A percentile compares a stretch with the other conserved stretches of the same genome.
These are phyloP conservation scores for Micromesistius poutassou DNA, from an alignment of 2,797 vertebrate species.

Conservation along the genomic window DNA sequence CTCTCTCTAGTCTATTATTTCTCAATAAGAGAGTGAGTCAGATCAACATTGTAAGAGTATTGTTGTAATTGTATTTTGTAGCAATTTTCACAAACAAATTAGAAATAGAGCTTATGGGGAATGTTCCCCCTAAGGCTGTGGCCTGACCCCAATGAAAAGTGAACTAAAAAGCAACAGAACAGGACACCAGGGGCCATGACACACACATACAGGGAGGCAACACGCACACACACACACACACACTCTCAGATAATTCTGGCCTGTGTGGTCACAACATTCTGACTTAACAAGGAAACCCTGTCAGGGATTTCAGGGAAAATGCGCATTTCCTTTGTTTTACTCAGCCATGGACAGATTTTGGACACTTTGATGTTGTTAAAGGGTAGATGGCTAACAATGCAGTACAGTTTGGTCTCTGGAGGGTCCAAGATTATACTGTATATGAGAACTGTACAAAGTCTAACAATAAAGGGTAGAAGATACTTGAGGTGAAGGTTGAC, in stretches of 20 bases:
- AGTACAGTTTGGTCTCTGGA: not conserved
- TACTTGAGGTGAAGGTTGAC: not conserved
- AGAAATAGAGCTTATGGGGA: not conserved
- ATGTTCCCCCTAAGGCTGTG: not conserved
- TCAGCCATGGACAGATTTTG: not conserved
- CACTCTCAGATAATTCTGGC: not conserved
- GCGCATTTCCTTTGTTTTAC: not conserved
- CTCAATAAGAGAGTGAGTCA: too few relatives aligned
- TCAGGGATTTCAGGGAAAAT: not conserved
- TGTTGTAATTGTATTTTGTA: conserved; percentile 1
- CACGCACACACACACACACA: not conserved
- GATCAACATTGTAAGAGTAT: not conserved
- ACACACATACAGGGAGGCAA: not conserved
- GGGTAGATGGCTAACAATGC: not conserved
- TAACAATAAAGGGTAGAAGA: not conserved
- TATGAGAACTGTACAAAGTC: not conserved
- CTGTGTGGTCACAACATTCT: not conserved
- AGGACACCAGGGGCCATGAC: not conserved
- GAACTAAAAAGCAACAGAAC: not conserved
- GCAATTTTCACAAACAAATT: not conserved
- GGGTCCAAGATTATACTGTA: not conserved
- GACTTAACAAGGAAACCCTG: not conserved
- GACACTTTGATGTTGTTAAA: not conserved
- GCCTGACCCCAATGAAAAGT: not conserved
- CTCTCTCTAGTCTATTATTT: not conserved